Base-by-base conservation (phyloP, 2,113 vertebrate genomes). In the Daubentonia madagascariensis region DNA sequence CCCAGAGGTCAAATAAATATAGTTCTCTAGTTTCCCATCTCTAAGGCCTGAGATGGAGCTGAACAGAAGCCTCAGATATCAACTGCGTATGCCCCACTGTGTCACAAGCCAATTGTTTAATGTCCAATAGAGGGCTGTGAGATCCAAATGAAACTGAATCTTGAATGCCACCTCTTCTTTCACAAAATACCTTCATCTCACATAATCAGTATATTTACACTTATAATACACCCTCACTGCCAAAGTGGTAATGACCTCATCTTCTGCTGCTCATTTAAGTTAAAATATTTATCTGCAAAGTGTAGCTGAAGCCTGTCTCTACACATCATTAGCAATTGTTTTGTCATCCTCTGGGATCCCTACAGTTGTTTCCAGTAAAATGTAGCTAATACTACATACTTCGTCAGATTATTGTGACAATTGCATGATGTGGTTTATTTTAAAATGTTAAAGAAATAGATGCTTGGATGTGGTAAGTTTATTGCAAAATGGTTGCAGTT, bases 211-310 rank as follows among this genome's bases (percentile, higher is more conserved):
- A 32, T 73, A 76, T 97, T 97, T 90, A 37, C 6, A n/a, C 57
- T 79, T 83, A 45, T n/a, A 70, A 80, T 89, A n/a, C 35, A 65
- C 0, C 3, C 48, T 91, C 45, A 59, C 61, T 96, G 68, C 50
- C 94, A 96, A 94, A 59, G 5, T 76, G 86, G 43, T 61, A 84
- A 92, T 78, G 76, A 68, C 23, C n/a, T 76, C 78, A 92, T 93
- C 73, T 78, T 91, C 80, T 96, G 83, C 37, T 81, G 57, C 45
- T 94, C 57, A 67, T 73, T 95, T 68, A 86, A 87, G 85, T 78
- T 93, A 95, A 95, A 97, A 85, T 84, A 67, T 84, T 81, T 91
- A 68, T 76, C 52, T 65, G 83, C 30, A 86, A 94, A 73, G 50
- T 68, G 14, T 93, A 90, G 22, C 75, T 90, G 76, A 89, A 52